These are phyloP conservation scores for Caenorhabditis briggsae DNA, from an alignment of 1,140 invertebrate species.

Conservation along the genomic window DNA sequence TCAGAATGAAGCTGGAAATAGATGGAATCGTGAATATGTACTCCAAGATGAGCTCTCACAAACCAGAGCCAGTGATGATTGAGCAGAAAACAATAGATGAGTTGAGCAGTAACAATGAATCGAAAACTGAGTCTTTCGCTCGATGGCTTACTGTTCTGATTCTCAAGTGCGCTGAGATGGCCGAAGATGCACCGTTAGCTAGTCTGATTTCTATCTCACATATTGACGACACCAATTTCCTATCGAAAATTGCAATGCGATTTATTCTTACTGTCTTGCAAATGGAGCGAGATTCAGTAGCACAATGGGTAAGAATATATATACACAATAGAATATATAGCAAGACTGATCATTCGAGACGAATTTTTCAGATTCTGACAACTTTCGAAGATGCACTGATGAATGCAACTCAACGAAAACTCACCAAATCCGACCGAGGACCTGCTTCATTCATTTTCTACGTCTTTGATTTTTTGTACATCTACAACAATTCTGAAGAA, in stretches of 20 bases:
- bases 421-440: background rate
- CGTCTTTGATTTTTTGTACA: constrained; percentile 29
- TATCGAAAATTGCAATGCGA: constrained; percentile 9
- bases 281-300: constrained; percentile 9
- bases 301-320: background rate
- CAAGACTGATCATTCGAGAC: background rate
- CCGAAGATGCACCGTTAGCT: background rate
- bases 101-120: background rate
- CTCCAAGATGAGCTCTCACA: constrained; percentile 12
- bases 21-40: constrained; percentile 1
- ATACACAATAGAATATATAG: too few relatives aligned
- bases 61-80: background rate
- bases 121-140: background rate
- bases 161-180: constrained; percentile 20
- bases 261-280: constrained; percentile 4
- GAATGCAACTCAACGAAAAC: background rate
- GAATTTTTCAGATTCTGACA: constrained; percentile 1
- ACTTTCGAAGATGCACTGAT: constrained; percentile 24
- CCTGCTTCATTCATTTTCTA: constrained; percentile 29
- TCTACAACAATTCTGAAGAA: background rate
- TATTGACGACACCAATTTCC: background rate
- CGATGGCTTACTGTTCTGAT: constrained; percentile 24
- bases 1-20: background rate
- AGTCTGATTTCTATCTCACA: background rate
- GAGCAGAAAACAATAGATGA: constrained; percentile 33